Evolutionary conservation across 2,113 vertebrate genomes (phyloP).

Genomic region (Misgurnus anguillicaudatus): DNA sequence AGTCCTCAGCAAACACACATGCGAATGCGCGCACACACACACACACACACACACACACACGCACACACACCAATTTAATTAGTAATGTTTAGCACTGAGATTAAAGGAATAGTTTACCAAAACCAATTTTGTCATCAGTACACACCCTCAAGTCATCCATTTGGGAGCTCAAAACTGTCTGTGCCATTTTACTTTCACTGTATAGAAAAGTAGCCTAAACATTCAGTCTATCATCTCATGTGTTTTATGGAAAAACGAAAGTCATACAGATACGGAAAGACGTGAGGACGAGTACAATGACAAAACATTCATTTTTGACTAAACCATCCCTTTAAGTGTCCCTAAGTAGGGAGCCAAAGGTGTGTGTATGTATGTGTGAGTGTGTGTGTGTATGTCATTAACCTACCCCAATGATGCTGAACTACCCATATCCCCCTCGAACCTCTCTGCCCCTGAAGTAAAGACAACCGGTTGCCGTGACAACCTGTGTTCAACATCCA

Average conservation of each 20-base stretch:
- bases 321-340: conserved; percentile 13
- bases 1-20: not conserved
- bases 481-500: conserved; percentile 96
- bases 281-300: not conserved
- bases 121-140: not conserved
- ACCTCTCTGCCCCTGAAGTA: conserved; percentile 80
- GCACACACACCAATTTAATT: conserved; percentile 46
- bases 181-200: too few species aligned
- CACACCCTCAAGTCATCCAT: not conserved
- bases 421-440: conserved; percentile 79
- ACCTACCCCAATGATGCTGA: conserved; percentile 77
- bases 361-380: conserved; percentile 16
- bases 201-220: too few species aligned
- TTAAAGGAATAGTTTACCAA: conserved; percentile 24
- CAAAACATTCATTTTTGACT: not conserved
- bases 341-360: conserved; percentile 9
- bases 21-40: not conserved
- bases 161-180: too few species aligned
- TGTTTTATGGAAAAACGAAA: not conserved
- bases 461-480: conserved; percentile 78
- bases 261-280: not conserved
- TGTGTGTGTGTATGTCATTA: conserved; percentile 39
- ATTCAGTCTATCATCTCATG: not conserved
- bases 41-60: not conserved
- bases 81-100: conserved; percentile 51